Base-by-base conservation (phyloP, 2,888 invertebrate genomes). In the Clepsis dumicolana region DNA sequence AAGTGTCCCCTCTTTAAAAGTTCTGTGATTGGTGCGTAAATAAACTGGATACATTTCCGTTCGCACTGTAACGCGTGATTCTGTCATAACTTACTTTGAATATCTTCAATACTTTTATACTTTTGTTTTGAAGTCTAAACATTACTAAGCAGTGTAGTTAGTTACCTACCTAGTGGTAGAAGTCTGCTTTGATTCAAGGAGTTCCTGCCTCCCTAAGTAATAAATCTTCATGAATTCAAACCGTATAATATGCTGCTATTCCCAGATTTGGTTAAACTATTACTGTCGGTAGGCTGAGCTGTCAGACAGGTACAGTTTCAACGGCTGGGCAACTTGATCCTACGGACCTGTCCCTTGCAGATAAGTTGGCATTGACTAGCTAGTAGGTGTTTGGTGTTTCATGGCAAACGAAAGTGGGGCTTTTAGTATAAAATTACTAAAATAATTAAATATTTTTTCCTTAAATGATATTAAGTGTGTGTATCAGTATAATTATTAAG, bases 1-100 rank as follows among this genome's bases (percentile, higher is more conserved):
- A 77, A 81, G 75, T 72, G 73, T 64, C 44, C 41, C 5, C 66
- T 50, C 38, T 70, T 70, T 65, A 60, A 64, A 65, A 70, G 56
- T 35, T 27, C 29, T 14, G 24, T 53, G 35, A 54, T 68, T 24
- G 44, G 35, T 48, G 69, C 64, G 52, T 53, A 64, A 52, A 68
- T 63, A 16, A 52, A 63, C 52, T 35, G 25, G 18, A 27, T 41
- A 41, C 8, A 8, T 16, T 29, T 35, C 38, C 29, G 62, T 16
- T 4, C 12, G 21, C 29, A 52, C 52, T 57, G 62, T 32, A 41
- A 38, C 56, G 38, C 24, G 44, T 25, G 24, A 18, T 8, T 48
- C 12, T 10, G 21, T 4, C 10, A 1, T 4, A 16, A 1, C 41
- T n/a, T 41, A 12, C 1, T 35, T 12, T 35, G 1, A 10, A 35